A percentile compares a stretch with the other conserved stretches of the same genome.
Evolutionary conservation across 2,797 vertebrate species (phyloP).

Genomic region (Meriones psammophilus): DNA sequence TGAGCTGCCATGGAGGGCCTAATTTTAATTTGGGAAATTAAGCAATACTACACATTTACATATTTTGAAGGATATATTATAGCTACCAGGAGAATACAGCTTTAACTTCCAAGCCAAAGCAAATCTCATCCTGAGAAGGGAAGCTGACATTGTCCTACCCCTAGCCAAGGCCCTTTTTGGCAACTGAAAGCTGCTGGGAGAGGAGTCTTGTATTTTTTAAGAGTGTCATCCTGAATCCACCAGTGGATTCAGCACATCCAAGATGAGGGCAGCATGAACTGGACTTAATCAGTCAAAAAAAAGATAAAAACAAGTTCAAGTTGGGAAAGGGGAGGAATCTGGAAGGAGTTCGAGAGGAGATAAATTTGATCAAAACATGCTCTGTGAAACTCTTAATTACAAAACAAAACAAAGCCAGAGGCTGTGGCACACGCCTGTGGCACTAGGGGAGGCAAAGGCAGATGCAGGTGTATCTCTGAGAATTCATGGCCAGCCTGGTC

Average conservation of each 20-base stretch:
- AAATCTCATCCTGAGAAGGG: not conserved
- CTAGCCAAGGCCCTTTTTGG: not conserved
- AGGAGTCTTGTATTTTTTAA: not conserved
- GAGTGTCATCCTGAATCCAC: not conserved
- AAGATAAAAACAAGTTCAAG: not conserved
- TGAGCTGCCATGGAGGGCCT: not conserved
- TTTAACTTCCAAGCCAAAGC: not conserved
- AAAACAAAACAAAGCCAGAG: slow-evolving; percentile 2
- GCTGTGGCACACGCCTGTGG: no score
- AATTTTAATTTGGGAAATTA: slow-evolving; percentile 55
- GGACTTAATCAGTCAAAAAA: no score
- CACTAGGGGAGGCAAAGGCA: no score
- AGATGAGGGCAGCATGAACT: not conserved
- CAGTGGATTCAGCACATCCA: no score
- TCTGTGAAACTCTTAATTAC: not conserved
- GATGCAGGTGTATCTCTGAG: no score
- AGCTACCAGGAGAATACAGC: slow-evolving; percentile 39
- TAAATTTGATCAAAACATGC: not conserved
- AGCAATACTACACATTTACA: slow-evolving; percentile 20
- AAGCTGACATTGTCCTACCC: not conserved
- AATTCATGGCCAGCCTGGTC: no score
- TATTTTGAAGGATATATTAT: slow-evolving; percentile 50
- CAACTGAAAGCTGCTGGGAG: not conserved
- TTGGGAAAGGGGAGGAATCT: not conserved
- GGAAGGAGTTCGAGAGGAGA: not conserved